Percentiles rank a stretch among this genome's conserved stretches.
These are phyloP conservation scores for Thaleichthys pacificus DNA, from an alignment of 2,797 vertebrate species.

Conservation along the genomic window DNA sequence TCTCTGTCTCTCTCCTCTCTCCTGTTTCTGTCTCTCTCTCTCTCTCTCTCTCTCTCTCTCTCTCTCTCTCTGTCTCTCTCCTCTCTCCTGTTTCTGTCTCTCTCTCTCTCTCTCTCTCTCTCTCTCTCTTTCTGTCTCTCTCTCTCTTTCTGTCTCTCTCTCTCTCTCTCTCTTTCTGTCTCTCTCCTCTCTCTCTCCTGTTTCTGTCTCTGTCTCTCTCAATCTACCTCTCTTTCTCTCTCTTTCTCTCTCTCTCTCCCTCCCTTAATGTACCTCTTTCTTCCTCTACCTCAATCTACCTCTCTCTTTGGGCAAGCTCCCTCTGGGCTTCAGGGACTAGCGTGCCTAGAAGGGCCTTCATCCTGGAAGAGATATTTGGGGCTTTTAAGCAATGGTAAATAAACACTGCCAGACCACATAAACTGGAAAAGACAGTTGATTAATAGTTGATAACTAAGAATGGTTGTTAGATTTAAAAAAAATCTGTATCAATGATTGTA, in stretches of 20 bases:
- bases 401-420: too few species aligned
- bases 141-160: slow-evolving; percentile 25
- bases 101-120: slow-evolving; percentile 6
- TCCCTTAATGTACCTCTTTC: too few species aligned
- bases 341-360: not conserved
- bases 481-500: too few species aligned
- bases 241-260: too few species aligned
- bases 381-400: too few species aligned
- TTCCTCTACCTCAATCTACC: not conserved
- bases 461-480: too few species aligned
- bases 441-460: too few species aligned
- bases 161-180: slow-evolving; percentile 23
- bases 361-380: slow-evolving; percentile 24
- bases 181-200: slow-evolving; percentile 12
- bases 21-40: slow-evolving; percentile 15
- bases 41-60: not conserved
- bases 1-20: slow-evolving; percentile 19
- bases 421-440: too few species aligned
- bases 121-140: too few species aligned
- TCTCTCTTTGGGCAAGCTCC: slow-evolving; percentile 16
- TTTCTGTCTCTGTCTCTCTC: slow-evolving; percentile 11
- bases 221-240: too few species aligned
- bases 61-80: too few species aligned
- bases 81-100: slow-evolving; percentile 11
- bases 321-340: slow-evolving; percentile 1